Evolutionary conservation across 1,140 invertebrate genomes (phyloP), one percentile per base, ranked within the genome.

Genomic region (Drosophila tropicalis): DNA sequence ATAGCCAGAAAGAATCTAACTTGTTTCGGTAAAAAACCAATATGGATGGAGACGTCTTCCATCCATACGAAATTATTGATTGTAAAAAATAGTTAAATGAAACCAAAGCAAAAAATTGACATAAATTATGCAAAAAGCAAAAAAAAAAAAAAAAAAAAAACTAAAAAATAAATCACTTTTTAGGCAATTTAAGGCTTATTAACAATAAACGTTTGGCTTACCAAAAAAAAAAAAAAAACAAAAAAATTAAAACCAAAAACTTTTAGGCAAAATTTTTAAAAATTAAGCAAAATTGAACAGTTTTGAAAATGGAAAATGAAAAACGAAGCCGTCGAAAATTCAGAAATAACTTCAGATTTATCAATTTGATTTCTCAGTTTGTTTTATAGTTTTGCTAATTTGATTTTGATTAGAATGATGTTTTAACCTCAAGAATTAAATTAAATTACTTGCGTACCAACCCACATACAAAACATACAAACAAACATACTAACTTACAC

Each of bases 181-280:
- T 91, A 91, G 90, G 86, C 89, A 91, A 91, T 91, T 91, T 91
- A 89, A 91, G 90, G 90, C 90, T 76, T 68, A 90, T 91, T 91
- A 91, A 91, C 90, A 91, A 91, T 91, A 91, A 91, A 89, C 83
- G 79, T 86, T 86, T 87, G 79, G 82, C 83, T 67, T 83, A 76
- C 70, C 51, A 68, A 63, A 61, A 63, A 51, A 63, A 70, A 74
- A 55, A 17, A 13, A 51, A 55, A 60, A 56, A 63, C 58, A 67
- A 58, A 25, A 55, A 70, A 54, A 54, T 63, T 22, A 10, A 67
- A 66, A 51, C 29, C 29, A 74, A 80, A 90, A 89, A 76, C 72
- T 85, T 91, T 74, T 79, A 84, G 70, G 75, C 75, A 66, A 77
- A 77, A 77, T 79, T 70, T 70, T 39, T 58, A 17, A 72, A 77